These are phyloP conservation scores for Pachycephala philippinensis DNA, from an alignment of 2,113 vertebrate species.

Conservation along the genomic window DNA sequence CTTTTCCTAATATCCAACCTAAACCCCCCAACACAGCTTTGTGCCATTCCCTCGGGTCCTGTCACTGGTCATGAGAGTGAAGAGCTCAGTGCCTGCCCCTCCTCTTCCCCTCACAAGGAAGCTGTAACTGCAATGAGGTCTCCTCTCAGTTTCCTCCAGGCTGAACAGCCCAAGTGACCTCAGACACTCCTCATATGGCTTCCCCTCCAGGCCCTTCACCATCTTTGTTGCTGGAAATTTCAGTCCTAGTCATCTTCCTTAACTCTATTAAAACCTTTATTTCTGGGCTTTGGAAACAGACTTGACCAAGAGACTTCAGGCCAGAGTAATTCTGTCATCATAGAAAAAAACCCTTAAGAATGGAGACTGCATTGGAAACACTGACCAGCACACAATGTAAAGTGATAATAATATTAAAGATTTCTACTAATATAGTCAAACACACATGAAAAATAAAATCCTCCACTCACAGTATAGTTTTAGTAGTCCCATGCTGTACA, in stretches of 20 bases:
- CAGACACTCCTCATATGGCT: rapidly evolving
- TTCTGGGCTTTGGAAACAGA: background rate
- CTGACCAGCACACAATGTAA: background rate
- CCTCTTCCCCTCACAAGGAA: background rate
- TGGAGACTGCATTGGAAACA: background rate
- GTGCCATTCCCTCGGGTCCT: background rate
- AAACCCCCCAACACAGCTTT: background rate
- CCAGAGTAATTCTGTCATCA: background rate
- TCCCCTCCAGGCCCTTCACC: background rate
- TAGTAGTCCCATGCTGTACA: background rate
- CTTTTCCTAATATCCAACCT: background rate
- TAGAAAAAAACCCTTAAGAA: background rate
- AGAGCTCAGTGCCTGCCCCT: background rate
- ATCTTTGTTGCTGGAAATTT: background rate
- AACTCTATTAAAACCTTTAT: background rate
- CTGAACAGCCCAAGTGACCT: background rate
- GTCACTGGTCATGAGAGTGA: background rate
- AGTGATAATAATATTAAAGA: background rate
- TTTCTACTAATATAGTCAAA: background rate
- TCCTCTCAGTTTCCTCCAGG: background rate
- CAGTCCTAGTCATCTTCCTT: background rate
- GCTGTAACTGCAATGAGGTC: background rate
- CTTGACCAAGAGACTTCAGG: background rate
- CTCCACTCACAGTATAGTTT: background rate
- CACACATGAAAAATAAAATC: background rate